Evolutionary conservation across 2,113 vertebrate genomes (phyloP), one percentile per base, ranked within the genome.

Genomic region (Callorhinus ursinus): DNA sequence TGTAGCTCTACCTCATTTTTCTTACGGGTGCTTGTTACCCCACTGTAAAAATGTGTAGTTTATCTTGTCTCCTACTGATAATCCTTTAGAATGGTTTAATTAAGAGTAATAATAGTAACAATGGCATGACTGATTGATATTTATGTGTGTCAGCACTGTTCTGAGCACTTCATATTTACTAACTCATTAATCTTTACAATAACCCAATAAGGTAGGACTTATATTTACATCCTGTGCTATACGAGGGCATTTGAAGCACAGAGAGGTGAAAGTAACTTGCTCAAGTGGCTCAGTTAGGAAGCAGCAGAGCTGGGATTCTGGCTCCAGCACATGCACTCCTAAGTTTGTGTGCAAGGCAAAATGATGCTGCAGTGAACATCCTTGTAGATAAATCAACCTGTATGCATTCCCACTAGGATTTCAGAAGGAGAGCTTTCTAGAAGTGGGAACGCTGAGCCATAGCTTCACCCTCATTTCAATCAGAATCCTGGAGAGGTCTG

Each of bases 281-380:
- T 26, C 7, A 5, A 28, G 6, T 51, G 21, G 61, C 59, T 55
- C 85, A 8, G 33, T 24, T 36, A 36, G 36, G 53, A 71, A 1
- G 14, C 3, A 15, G 28, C 39, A 12, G 26, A 77, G 24, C 33
- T 39, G 2, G 80, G 24, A 28, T 55, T 67, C 49, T 55, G 53
- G 7, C 21, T 18, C 59, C 36, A 11, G 36, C 65, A 22, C 36
- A 2, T 21, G 22, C 0, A 9, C 42, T 65, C n/a, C 13, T 39
- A 11, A 49, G 22, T 59, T 7, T 18, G 57, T 36, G 9, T n/a
- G 39, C 12, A 2, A 9, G 19, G n/a, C 15, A 28, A 1, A 24
- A 7, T 1, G 53, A 2, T 18, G 26, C 36, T 8, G 31, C 2
- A 0, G 49, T 1, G 9, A 15, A 2, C 1, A 7, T 53, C 63